Base-by-base conservation (phyloP, 2,888 invertebrate species). In the Aproaerema taeniolella region DNA sequence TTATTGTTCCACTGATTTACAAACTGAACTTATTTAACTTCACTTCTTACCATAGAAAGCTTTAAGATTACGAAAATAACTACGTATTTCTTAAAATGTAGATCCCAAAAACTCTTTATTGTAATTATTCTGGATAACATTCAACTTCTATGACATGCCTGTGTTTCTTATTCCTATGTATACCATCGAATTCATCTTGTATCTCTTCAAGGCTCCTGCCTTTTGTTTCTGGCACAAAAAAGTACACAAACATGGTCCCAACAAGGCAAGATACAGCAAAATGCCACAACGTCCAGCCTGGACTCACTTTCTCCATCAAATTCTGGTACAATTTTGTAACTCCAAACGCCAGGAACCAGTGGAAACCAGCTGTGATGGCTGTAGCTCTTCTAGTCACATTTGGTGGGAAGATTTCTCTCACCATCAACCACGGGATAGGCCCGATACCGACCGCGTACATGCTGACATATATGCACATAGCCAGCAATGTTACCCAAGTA, bases 361-460 rank as follows among this genome's bases (percentile, higher is more conserved):
- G 93, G 37, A 90, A 83, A 8, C 91, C 88, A 2, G 91, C 90
- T 0, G 92, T 89, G n/a, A 92, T 76, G 0, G 91, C 90, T 16
- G 91, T 90, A 0, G 93, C 93, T 40, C 89, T 61, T 31, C 88
- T 89, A 34, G 89, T 91, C 0, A 89, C 88, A 44, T 91, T 87
- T 0, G 88, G 67, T 4, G 93, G 86, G 52, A 94, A 90, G 28
- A 93, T 82, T 65, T 93, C 92, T 32, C 92, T 79, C 12, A 90
- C 55, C 87, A 93, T 89, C 56, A 93, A 69, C 92, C 93, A 92
- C 0, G 93, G 93, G 15, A 93, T 90, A 0, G 92, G 92, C 0
- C 92, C 93, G 12, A 89, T 90, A 1, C 93, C 93, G 14, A 90
- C 67, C 0, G 91, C 90, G 55, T 91, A 93, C 0, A 87, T 82